Percentiles rank a stretch among this genome's conserved stretches.
phyloP scores from a whole-genome alignment of 1,140 invertebrate species.

The Listronotus oregonensis region DNA sequence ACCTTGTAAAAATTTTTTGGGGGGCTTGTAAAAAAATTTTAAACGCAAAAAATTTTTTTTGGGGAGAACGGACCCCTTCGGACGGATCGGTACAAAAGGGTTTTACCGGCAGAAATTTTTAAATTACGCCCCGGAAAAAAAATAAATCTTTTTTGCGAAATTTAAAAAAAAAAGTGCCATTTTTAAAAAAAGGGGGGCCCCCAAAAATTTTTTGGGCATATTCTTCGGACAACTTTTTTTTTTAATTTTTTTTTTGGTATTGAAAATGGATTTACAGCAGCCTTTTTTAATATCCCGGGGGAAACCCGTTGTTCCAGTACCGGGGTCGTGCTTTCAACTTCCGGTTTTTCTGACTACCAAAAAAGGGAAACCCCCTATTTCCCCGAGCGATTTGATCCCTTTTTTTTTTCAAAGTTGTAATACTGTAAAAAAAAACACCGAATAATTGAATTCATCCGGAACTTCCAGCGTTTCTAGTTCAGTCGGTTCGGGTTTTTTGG shows the following conservation, averaged over 20 bases:
- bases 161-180: too few species aligned
- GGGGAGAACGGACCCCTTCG: not conserved
- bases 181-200: too few species aligned
- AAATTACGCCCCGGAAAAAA: not conserved
- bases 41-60: not conserved
- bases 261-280: slow-evolving; percentile 17
- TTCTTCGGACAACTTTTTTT: too few species aligned
- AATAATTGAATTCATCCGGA: not conserved
- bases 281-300: not conserved
- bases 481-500: slow-evolving; percentile 43
- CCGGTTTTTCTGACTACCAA: too few species aligned
- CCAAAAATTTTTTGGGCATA: too few species aligned
- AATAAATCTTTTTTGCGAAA: too few species aligned
- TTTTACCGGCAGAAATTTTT: slow-evolving; percentile 5
- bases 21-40: slow-evolving; percentile 17
- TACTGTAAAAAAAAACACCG: not conserved
- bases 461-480: slow-evolving; percentile 37
- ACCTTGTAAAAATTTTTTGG: slow-evolving; percentile 23
- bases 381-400: slow-evolving; percentile 5
- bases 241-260: not conserved
- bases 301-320: too few species aligned
- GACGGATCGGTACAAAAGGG: not conserved
- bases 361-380: not conserved
- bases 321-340: too few species aligned
- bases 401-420: too few species aligned